phyloP scores from a whole-genome alignment of 2,888 invertebrate genomes.

The Cephus rjabovi region DNA sequence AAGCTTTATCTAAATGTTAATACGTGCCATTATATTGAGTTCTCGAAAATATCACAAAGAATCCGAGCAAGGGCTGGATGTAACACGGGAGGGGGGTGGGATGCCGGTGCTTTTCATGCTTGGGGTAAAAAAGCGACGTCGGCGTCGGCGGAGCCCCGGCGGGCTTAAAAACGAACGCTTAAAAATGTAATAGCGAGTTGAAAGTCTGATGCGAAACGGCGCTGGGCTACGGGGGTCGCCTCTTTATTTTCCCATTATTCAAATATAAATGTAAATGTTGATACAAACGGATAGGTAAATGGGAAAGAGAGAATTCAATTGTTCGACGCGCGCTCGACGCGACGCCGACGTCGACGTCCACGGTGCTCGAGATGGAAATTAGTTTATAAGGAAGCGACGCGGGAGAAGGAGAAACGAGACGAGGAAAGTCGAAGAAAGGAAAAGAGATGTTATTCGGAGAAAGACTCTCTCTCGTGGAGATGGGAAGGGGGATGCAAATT shows the following conservation, averaged over 20 bases:
- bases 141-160: constrained; percentile 43
- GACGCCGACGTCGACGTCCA: constrained; percentile 24
- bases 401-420: constrained; percentile 36
- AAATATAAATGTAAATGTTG: constrained; percentile 68
- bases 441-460: constrained; percentile 16
- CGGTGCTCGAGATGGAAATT: constrained; percentile 51
- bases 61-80: constrained; percentile 31
- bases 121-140: constrained; percentile 1
- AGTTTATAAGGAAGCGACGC: constrained; percentile 65
- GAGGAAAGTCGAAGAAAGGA: constrained; percentile 29
- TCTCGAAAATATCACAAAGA: constrained; percentile 42
- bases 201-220: constrained; percentile 34
- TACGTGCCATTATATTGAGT: constrained; percentile 47
- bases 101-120: constrained; percentile 10
- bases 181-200: constrained; percentile 47
- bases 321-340: constrained; percentile 49
- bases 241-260: constrained; percentile 67
- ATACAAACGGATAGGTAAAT: constrained; percentile 67
- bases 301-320: constrained; percentile 67
- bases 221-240: constrained; percentile 31
- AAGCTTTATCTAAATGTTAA: constrained; percentile 65
- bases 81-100: constrained; percentile 15
- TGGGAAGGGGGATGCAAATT: too few relatives aligned
- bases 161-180: constrained; percentile 63
- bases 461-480: not conserved